phyloP scores from a whole-genome alignment of 2,113 vertebrate species.

The Rhynchopsitta pachyrhyncha region DNA sequence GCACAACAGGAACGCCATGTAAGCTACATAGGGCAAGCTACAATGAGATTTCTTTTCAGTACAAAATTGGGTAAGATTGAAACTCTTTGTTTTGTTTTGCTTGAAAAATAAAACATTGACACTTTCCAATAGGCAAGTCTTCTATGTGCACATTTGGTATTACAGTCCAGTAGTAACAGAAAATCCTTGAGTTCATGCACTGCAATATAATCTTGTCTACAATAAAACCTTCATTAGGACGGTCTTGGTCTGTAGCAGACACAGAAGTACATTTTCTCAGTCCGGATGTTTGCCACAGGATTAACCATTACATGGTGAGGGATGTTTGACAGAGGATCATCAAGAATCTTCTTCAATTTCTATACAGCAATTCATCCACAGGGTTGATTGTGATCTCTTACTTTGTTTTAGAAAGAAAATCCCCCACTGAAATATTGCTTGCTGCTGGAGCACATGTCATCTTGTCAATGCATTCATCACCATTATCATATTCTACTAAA shows the following conservation, averaged over 20 bases:
- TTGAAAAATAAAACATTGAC: neutral
- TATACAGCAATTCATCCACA: neutral
- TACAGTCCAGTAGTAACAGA: neutral
- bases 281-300: neutral
- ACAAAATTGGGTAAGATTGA: neutral
- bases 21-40: neutral
- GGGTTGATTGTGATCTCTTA: neutral
- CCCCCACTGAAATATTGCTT: slow-evolving; percentile 3
- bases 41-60: neutral
- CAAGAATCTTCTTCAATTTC: neutral
- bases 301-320: neutral
- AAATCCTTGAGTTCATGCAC: neutral
- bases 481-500: slow-evolving; percentile 54
- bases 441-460: neutral
- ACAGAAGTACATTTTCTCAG: neutral
- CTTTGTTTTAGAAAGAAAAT: slow-evolving; percentile 19
- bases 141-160: neutral
- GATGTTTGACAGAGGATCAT: neutral
- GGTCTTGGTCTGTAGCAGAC: neutral
- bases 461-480: slow-evolving; percentile 64
- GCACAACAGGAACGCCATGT: fast-evolving
- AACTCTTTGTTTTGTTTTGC: neutral
- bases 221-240: neutral
- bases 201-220: neutral
- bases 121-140: neutral